These are phyloP conservation scores for Syrrhaptes paradoxus DNA, from an alignment of 2,113 vertebrate species.

Conservation along the genomic window DNA sequence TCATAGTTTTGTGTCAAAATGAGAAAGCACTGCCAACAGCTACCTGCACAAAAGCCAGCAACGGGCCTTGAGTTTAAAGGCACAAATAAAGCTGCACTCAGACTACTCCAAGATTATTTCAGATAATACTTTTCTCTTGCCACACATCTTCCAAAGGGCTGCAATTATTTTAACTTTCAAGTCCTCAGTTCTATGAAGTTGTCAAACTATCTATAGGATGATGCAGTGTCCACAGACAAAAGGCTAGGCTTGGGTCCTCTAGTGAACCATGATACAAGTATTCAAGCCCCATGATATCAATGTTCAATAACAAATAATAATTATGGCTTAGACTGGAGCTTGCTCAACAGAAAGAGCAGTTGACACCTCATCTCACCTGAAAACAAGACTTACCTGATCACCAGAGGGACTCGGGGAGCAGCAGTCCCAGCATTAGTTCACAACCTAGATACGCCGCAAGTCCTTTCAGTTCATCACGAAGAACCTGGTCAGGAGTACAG, in stretches of 20 bases:
- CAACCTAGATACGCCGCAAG: rapidly evolving
- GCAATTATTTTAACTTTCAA: background rate
- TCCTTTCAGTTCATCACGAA: rapidly evolving
- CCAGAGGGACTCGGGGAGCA: background rate
- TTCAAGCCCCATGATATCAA: background rate
- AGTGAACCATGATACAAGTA: background rate
- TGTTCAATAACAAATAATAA: background rate
- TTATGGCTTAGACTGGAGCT: background rate
- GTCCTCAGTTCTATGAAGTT: background rate
- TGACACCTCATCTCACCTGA: background rate
- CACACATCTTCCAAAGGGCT: background rate
- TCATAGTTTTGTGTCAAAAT: background rate
- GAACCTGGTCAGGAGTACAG: background rate
- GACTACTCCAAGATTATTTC: background rate
- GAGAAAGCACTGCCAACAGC: background rate
- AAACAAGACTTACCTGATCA: background rate
- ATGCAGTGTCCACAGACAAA: background rate
- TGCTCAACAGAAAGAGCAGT: background rate
- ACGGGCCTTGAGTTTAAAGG: background rate
- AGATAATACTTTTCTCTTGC: background rate
- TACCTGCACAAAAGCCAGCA: background rate
- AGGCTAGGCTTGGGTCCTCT: background rate
- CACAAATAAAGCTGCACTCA: background rate
- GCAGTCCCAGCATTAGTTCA: background rate
- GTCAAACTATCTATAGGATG: background rate